These are phyloP conservation scores for Herpetotheres cachinnans DNA, from an alignment of 2,113 vertebrate genomes.

Conservation along the genomic window DNA sequence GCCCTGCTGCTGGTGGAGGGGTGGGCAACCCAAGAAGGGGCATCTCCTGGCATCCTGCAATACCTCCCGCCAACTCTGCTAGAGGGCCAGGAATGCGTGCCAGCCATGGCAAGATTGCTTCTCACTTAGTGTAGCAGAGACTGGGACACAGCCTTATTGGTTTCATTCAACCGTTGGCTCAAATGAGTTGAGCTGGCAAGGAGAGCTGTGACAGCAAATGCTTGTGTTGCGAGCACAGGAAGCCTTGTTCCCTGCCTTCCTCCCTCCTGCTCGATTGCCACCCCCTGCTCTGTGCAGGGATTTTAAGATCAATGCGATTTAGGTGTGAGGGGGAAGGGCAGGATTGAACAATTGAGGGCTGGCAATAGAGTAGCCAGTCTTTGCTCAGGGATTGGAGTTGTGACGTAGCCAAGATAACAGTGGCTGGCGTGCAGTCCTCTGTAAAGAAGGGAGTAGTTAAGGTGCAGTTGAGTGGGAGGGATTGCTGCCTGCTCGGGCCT, in stretches of 20 bases:
- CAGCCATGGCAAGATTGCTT: neutral
- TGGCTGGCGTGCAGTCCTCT: neutral
- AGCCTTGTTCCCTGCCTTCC: neutral
- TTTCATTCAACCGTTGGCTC: neutral
- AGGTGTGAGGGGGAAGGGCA: neutral
- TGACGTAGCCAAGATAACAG: neutral
- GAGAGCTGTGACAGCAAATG: neutral
- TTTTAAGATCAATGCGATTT: neutral
- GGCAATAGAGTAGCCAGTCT: neutral
- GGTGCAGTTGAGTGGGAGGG: neutral
- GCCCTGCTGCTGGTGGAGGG: neutral
- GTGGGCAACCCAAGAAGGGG: neutral
- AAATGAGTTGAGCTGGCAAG: neutral
- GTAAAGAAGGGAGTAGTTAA: neutral
- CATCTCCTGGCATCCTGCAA: neutral
- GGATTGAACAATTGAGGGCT: neutral
- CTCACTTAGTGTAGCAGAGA: neutral
- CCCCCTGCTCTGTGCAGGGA: neutral
- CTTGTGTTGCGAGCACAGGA: neutral
- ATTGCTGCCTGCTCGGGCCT: neutral
- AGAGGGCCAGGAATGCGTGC: neutral
- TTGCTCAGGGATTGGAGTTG: neutral
- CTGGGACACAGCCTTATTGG: neutral
- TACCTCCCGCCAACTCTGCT: neutral
- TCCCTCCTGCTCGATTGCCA: neutral